Evolutionary conservation across 1,140 invertebrate species (phyloP).

Genomic region (Gonatopus flavifemur): DNA sequence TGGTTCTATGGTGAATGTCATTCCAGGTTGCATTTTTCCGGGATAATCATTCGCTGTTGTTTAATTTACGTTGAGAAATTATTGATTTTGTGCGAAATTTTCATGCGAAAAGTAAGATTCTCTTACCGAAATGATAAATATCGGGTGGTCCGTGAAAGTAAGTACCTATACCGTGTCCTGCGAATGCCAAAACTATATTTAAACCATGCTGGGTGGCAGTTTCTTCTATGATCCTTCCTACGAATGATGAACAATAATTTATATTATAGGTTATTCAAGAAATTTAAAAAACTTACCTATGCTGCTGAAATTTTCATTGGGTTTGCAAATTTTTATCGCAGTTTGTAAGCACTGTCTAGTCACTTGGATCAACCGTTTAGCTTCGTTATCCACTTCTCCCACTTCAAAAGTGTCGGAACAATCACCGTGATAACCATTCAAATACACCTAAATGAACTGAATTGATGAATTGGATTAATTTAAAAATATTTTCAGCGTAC

Average conservation of each 20-base stretch:
- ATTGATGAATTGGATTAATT: slow-evolving; percentile 3
- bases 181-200: slow-evolving; percentile 75
- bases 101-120: slow-evolving; percentile 1
- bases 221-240: slow-evolving; percentile 64
- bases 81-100: too few species aligned
- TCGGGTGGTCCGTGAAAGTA: slow-evolving; percentile 93
- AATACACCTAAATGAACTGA: slow-evolving; percentile 70
- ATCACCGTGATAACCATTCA: slow-evolving; percentile 89
- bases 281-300: slow-evolving; percentile 65
- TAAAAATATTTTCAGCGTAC: slow-evolving; percentile 16
- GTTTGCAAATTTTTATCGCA: slow-evolving; percentile 78
- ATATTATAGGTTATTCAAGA: background rate
- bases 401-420: slow-evolving; percentile 86
- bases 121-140: slow-evolving; percentile 75
- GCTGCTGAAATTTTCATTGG: slow-evolving; percentile 69
- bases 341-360: slow-evolving; percentile 73
- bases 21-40: slow-evolving; percentile 81
- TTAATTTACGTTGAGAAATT: slow-evolving; percentile 5
- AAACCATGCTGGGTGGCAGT: slow-evolving; percentile 66
- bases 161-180: slow-evolving; percentile 89
- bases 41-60: slow-evolving; percentile 67
- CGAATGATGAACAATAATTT: slow-evolving; percentile 11
- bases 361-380: slow-evolving; percentile 67
- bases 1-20: slow-evolving; percentile 96
- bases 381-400: slow-evolving; percentile 77